phyloP scores from a whole-genome alignment of 2,113 vertebrate species.

The Megaceryle torquata region DNA sequence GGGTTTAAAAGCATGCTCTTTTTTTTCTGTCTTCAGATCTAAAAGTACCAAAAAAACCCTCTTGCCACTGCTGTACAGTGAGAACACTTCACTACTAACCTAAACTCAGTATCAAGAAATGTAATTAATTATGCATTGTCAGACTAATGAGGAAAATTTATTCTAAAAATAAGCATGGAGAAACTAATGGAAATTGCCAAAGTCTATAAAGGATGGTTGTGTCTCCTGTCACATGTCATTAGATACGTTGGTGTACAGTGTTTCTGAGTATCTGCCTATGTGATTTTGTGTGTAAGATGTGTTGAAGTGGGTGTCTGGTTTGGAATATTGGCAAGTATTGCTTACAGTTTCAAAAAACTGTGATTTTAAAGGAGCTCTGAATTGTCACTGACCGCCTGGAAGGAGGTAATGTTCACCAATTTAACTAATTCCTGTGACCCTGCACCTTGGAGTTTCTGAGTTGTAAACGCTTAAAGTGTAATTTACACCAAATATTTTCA shows the following conservation, averaged over 20 bases:
- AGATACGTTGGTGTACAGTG: not conserved
- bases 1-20: not conserved
- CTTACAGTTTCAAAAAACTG: not conserved
- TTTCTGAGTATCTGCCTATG: not conserved
- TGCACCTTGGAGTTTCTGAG: not conserved
- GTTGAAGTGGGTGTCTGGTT: not conserved
- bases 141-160: not conserved
- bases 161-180: not conserved
- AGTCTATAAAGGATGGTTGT: not conserved
- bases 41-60: not conserved
- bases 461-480: not conserved
- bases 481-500: not conserved
- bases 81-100: not conserved
- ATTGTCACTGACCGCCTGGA: not conserved
- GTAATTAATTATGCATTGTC: not conserved
- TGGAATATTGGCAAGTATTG: not conserved
- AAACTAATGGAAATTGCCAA: not conserved
- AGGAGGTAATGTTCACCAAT: not conserved
- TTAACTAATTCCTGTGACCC: not conserved
- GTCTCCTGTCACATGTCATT: not conserved
- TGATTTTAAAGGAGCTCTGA: not conserved
- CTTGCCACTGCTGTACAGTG: not conserved
- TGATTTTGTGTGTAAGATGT: not conserved
- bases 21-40: not conserved
- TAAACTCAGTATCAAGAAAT: not conserved